Percentiles rank a stretch among this genome's conserved stretches.
These are phyloP conservation scores for Ianthella basta DNA, from an alignment of 37 sponge, comb jelly and placozoan species.

Conservation along the genomic window DNA sequence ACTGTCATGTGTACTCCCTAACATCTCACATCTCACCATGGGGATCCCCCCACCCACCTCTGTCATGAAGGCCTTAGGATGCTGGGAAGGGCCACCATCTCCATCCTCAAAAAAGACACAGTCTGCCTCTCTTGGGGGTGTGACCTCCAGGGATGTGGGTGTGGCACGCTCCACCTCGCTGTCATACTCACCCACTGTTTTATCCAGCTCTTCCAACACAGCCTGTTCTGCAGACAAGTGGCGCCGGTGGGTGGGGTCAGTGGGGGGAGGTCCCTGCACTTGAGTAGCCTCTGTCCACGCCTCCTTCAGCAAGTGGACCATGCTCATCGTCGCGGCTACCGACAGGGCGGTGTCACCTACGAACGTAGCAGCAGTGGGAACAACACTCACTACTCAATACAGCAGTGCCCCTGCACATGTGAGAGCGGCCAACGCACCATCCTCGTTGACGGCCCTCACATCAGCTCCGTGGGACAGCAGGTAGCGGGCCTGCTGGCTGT, in stretches of 20 bases:
- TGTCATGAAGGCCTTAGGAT: neutral
- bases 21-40: too few relatives aligned
- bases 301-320: conserved; percentile 72
- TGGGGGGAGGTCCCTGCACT: neutral
- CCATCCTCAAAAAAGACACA: neutral
- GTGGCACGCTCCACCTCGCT: conserved; percentile 10
- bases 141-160: neutral
- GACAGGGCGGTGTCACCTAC: conserved; percentile 71
- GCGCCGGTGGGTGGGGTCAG: neutral
- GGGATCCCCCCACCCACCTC: neutral
- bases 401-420: neutral
- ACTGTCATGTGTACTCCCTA: too few relatives aligned
- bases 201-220: conserved; percentile 37
- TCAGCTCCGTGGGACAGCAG: conserved; percentile 79
- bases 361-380: neutral
- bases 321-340: conserved; percentile 71
- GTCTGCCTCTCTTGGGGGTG: neutral
- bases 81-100: neutral
- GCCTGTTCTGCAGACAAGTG: conserved; percentile 31
- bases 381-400: too few relatives aligned
- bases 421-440: conserved; percentile 25
- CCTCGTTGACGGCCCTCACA: conserved; percentile 67
- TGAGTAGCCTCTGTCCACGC: conserved; percentile 81
- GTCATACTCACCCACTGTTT: conserved; percentile 15
- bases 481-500: conserved; percentile 62